phyloP scores from a whole-genome alignment of 2,888 invertebrate genomes.

The Metacarcinus magister region DNA sequence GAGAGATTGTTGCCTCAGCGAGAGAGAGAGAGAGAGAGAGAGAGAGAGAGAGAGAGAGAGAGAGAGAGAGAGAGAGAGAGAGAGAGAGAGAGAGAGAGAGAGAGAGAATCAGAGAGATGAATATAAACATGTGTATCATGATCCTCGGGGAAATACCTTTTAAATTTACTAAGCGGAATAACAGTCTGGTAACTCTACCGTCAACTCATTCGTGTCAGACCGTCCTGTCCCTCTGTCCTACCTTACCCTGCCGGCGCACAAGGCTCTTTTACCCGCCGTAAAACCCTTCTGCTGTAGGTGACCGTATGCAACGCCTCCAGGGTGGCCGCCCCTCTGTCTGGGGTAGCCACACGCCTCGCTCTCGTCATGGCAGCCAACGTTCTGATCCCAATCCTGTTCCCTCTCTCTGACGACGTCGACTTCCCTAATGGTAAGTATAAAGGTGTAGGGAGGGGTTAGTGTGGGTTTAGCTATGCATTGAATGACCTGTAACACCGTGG shows the following conservation, averaged over 20 bases:
- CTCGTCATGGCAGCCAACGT: slow-evolving; percentile 64
- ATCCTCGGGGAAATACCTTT: background rate
- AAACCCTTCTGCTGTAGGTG: background rate
- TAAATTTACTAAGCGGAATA: background rate
- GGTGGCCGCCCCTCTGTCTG: background rate
- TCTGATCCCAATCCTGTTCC: slow-evolving; percentile 66
- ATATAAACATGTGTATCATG: background rate
- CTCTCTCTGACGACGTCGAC: slow-evolving; percentile 68
- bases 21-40: slow-evolving; percentile 46
- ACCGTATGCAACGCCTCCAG: background rate
- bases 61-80: slow-evolving; percentile 35
- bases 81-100: background rate
- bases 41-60: slow-evolving; percentile 44
- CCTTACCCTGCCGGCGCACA: background rate
- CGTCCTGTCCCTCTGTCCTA: background rate
- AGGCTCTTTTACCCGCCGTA: background rate
- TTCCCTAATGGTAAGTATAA: slow-evolving; percentile 59
- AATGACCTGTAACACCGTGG: too few species aligned
- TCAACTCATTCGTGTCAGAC: background rate
- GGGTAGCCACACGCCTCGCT: slow-evolving; percentile 17
- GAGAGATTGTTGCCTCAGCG: background rate
- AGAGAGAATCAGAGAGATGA: background rate
- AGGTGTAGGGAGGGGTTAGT: background rate
- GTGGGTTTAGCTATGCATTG: background rate
- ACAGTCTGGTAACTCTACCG: background rate